Evolutionary conservation across 2,888 invertebrate species (phyloP), one percentile per base, ranked within the genome.

Genomic region (Platerodrilus igneus): DNA sequence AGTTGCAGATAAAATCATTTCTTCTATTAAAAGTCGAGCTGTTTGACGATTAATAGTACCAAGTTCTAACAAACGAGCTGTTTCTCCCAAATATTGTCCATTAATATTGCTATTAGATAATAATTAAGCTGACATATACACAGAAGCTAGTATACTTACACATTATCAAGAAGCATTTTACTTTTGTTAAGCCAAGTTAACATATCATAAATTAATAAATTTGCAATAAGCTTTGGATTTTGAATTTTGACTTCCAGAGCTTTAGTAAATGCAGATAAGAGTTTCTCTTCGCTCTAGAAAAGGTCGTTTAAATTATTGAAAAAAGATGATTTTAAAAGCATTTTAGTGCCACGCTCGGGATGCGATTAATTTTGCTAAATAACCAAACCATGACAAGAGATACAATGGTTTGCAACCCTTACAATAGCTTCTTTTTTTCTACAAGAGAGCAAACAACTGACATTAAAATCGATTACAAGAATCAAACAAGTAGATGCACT

Each of bases 151-250:
- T n/a, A n/a, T 20, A 27, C 41, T 67, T 70, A 81, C 82, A 82
- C 76, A 48, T 79, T 66, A 8, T 77, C 69, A 1, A 78, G 48
- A 44, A 75, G 60, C 7, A 82, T 53, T 48, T 81, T 76, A 14
- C 71, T 68, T 58, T 81, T 80, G 62, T 89, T 77, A 23, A 87
- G 67, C 48, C 79, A 70, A 16, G 77, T 75, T 32, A 85, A 56
- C 4, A 88, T 64, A 53, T 86, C 81, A 55, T 81, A 84, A 3
- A 83, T 71, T 16, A 91, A 66, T 38, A 88, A 69, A 63, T 86
- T 83, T 1, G 80, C 78, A 2, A 84, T 68, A 55, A 78, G 68
- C 48, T 74, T 75, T 1, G 79, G 68, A 48, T 75, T 71, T 38
- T 77, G 67, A 17, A 35, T 27, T 5, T 37, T 39, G 42, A 72